phyloP scores from a whole-genome alignment of 2,888 invertebrate species.

The Bugula neritina region DNA sequence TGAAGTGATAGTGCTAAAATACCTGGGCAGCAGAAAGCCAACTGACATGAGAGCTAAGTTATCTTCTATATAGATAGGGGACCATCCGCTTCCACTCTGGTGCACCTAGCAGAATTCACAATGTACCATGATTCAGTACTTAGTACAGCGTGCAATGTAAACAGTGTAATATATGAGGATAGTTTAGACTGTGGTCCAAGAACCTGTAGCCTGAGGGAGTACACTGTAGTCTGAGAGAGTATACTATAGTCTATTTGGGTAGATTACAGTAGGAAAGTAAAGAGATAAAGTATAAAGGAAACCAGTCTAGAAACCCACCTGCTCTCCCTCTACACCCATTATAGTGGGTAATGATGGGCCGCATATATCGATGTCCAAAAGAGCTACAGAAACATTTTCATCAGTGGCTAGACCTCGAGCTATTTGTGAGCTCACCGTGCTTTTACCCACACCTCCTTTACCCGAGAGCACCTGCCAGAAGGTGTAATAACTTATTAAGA shows the following conservation, averaged over 20 bases:
- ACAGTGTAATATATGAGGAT: too few relatives aligned
- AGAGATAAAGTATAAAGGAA: too few relatives aligned
- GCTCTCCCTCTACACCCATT: constrained; percentile 82
- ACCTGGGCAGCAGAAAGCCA: constrained; percentile 58
- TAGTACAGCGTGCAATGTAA: too few relatives aligned
- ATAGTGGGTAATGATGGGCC: constrained; percentile 95
- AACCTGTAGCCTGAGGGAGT: too few relatives aligned
- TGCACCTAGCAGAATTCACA: constrained; percentile 74
- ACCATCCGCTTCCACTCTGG: constrained; percentile 93
- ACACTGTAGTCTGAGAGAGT: too few relatives aligned
- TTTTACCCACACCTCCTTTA: constrained; percentile 98
- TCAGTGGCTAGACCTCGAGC: constrained; percentile 75
- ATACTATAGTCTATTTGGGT: too few relatives aligned
- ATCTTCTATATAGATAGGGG: constrained; percentile 81
- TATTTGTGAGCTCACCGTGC: constrained; percentile 87
- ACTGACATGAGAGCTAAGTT: constrained; percentile 96
- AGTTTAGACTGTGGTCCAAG: too few relatives aligned
- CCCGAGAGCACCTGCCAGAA: constrained; percentile 80
- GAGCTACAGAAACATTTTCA: constrained; percentile 71
- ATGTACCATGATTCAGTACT: too few relatives aligned
- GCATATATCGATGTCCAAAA: constrained; percentile 95
- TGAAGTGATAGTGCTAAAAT: too few relatives aligned
- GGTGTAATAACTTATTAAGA: too few relatives aligned
- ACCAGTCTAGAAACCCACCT: too few relatives aligned
- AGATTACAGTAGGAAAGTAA: too few relatives aligned